Evolutionary conservation across 2,888 invertebrate species (phyloP).

Genomic region (Aporophyla lueneburgensis): DNA sequence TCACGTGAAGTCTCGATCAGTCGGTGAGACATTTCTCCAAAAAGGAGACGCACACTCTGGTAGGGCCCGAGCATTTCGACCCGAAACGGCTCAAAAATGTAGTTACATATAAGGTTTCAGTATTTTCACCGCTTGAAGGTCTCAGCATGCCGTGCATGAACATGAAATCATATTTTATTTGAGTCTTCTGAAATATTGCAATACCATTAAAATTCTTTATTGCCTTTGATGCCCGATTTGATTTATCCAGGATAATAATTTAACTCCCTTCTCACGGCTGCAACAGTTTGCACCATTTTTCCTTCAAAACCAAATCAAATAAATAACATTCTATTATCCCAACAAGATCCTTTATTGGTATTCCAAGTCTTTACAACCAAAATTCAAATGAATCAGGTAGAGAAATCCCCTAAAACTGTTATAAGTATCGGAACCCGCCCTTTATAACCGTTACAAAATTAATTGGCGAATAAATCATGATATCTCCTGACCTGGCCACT

Average conservation of each 20-base stretch:
- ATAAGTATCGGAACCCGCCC: constrained; percentile 64
- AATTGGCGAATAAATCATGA: constrained; percentile 69
- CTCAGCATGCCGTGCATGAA: too few species aligned
- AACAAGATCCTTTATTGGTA: constrained; percentile 42
- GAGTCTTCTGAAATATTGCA: too few species aligned
- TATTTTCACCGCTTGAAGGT: too few species aligned
- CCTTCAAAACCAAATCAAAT: constrained; percentile 26
- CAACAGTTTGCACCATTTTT: neutral
- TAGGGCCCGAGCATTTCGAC: too few species aligned
- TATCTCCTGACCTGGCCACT: constrained; percentile 52
- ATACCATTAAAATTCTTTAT: too few species aligned
- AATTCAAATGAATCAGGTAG: constrained; percentile 65
- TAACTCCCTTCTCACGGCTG: neutral
- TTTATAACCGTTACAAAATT: constrained; percentile 68
- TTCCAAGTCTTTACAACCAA: constrained; percentile 56
- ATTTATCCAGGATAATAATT: neutral
- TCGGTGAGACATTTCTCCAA: too few species aligned
- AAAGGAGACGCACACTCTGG: too few species aligned
- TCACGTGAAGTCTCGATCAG: too few species aligned
- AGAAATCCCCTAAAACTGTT: constrained; percentile 65
- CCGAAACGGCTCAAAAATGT: too few species aligned
- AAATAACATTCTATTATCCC: constrained; percentile 40
- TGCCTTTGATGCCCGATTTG: neutral
- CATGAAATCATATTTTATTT: too few species aligned
- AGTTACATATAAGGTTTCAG: too few species aligned